These are phyloP conservation scores for Baronia brevicornis DNA, from an alignment of 2,888 invertebrate genomes.

Conservation along the genomic window DNA sequence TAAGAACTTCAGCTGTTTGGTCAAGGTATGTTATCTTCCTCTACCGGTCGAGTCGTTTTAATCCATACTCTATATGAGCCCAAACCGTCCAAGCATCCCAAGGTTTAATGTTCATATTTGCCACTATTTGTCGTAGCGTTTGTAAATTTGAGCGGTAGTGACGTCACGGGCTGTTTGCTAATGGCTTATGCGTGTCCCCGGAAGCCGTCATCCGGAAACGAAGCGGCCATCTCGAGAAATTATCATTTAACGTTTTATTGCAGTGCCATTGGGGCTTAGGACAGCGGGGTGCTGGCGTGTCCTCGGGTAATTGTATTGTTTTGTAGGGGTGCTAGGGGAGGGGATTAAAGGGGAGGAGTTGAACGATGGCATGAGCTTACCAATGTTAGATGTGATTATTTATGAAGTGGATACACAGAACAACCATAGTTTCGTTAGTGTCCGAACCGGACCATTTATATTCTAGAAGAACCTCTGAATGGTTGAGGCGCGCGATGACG, in stretches of 20 bases:
- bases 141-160: conserved; percentile 37
- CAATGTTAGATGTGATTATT: no score
- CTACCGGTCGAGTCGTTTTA: no score
- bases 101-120: conserved; percentile 1
- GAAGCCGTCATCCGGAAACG: conserved; percentile 58
- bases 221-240: conserved; percentile 61
- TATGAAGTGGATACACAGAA: no score
- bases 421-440: no score
- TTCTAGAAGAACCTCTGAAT: no score
- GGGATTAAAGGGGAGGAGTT: conserved; percentile 22
- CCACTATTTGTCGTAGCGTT: conserved; percentile 8
- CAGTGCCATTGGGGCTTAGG: conserved; percentile 30
- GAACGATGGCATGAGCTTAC: no score
- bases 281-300: conserved; percentile 13
- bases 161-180: conserved; percentile 63
- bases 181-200: conserved; percentile 71
- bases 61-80: neutral
- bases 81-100: neutral
- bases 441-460: no score
- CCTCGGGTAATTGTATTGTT: conserved; percentile 6
- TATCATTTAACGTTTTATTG: conserved; percentile 71
- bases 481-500: no score
- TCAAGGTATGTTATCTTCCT: no score
- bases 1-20: no score
- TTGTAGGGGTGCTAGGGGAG: conserved; percentile 18